Evolutionary conservation across 2,113 vertebrate species (phyloP), one percentile per base, ranked within the genome.

Genomic region (Chelonoidis abingdonii): DNA sequence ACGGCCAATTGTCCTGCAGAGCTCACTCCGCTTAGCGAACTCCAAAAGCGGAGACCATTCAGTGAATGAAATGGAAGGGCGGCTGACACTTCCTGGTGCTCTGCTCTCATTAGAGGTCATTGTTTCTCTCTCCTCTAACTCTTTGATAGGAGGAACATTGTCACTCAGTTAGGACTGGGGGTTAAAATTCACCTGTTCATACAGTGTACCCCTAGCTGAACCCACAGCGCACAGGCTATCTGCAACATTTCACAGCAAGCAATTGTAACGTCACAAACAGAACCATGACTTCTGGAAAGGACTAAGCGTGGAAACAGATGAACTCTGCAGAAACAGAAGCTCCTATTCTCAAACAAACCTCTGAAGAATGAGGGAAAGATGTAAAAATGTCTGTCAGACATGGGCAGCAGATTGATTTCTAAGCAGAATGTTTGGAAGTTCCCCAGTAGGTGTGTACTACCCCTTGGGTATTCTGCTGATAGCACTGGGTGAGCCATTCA

Each of bases 341-440:
- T 83, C 88, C 22, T 35, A 80, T 79, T 93, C 93, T 84, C 91
- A 91, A 93, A 92, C 89, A 80, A 89, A 92, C 81, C 93, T 84
- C 94, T 2, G 0, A 81, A 90, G 88, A 87, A 35, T n/a, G 47
- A 65, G 17, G 5, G 80, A 93, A 89, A 8, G 65, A 47, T 41
- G 56, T n/a, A 72, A 72, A 38, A 38, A 38, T 72, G 35, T 95
- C 95, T 91, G 79, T 97, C 86, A 0, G 1, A 27, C 89, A 89
- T 89, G 56, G 92, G 81, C 82, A 94, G 83, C 84, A 94, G 83
- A 4, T 41, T 97, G 19, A 47, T 94, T 97, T 93, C 96, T 89
- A 94, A 95, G 90, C 92, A 85, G 85, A 62, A 83, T 6, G 95
- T 92, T 96, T 90, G 93, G 94, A 97, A 97, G 96, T 49, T 83